Base-by-base conservation (phyloP, 2,888 invertebrate genomes). In the Sphaerophoria taeniata region DNA sequence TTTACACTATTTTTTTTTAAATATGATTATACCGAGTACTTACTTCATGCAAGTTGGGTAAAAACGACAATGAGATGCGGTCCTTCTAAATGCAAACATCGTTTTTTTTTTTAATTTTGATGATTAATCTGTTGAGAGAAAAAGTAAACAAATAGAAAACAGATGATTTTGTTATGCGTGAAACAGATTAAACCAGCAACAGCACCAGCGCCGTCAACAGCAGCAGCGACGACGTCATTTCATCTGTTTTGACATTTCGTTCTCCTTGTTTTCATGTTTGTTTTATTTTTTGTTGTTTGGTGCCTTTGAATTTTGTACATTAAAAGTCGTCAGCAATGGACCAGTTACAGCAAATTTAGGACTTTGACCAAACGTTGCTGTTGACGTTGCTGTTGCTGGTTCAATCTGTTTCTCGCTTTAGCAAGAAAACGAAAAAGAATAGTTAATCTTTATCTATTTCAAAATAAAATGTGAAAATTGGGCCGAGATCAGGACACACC, bases 61-160 rank as follows among this genome's bases (percentile, higher is more conserved):
- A 56, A 91, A 87, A 69, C 24, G 24, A 24, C 24, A n/a, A n/a
- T 90, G 90, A 55, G 87, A 79, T 63, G 88, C 74, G 84, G 88
- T 89, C 55, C 90, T 89, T 88, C 89, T 89, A 75, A 89, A 87
- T 71, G 89, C 89, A 82, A 91, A 90, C 91, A 91, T 91, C 81
- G 67, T 88, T 84, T 58, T 39, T 60, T 24, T 24, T 24, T 24
- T 24, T 1, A 24, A 24, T 24, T 24, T 72, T 34, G 43, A 51
- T 70, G 69, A 60, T 69, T 61, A 69, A 69, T 65, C 85, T 86
- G 61, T 4, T 16, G n/a, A 24, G 45, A 78, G 6, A 14, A 45
- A 78, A 74, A 53, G 9, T 63, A 78, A 73, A 69, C 60, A 80
- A 75, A 76, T 65, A 67, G 45, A 74, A 63, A 73, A 77, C 63